A percentile compares a stretch with the other conserved stretches of the same genome.
These are phyloP conservation scores for Carduelis carduelis DNA, from an alignment of 2,797 vertebrate genomes.

Conservation along the genomic window DNA sequence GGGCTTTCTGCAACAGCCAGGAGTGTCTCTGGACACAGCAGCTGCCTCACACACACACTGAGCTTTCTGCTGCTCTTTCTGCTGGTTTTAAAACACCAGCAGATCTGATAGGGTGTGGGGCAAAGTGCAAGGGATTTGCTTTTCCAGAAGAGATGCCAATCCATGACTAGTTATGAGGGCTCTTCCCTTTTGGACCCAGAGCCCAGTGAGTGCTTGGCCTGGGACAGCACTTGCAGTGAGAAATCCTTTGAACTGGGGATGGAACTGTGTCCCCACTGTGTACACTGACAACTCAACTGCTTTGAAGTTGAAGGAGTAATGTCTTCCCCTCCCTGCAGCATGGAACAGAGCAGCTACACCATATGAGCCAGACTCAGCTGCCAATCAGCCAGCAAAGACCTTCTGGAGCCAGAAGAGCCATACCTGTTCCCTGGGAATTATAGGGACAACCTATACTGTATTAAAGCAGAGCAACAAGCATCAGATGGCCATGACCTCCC, in stretches of 20 bases:
- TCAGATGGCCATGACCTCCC: not conserved
- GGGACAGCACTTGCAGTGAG: not conserved
- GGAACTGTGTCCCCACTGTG: not conserved
- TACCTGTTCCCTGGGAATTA: not conserved
- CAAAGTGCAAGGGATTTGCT: not conserved
- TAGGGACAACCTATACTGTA: not conserved
- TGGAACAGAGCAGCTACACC: not conserved
- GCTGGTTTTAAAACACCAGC: not conserved
- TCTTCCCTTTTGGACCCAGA: not conserved
- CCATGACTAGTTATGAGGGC: not conserved
- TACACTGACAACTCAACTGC: not conserved
- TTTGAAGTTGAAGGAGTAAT: not conserved
- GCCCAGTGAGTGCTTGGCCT: not conserved
- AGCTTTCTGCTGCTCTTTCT: not conserved
- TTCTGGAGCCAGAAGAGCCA: not conserved
- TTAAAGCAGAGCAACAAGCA: not conserved
- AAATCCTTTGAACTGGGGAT: not conserved
- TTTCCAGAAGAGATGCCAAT: not conserved
- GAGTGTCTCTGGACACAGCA: not conserved
- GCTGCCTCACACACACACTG: not conserved
- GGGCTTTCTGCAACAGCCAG: not conserved
- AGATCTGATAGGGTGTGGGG: not conserved
- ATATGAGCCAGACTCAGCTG: not conserved
- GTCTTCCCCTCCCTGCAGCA: not conserved
- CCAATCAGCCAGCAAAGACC: not conserved